Percentiles rank a stretch among this genome's conserved stretches.
Conservation (phyloP, 1,140 invertebrate genomes). For the Drosophila saltans region DNA sequence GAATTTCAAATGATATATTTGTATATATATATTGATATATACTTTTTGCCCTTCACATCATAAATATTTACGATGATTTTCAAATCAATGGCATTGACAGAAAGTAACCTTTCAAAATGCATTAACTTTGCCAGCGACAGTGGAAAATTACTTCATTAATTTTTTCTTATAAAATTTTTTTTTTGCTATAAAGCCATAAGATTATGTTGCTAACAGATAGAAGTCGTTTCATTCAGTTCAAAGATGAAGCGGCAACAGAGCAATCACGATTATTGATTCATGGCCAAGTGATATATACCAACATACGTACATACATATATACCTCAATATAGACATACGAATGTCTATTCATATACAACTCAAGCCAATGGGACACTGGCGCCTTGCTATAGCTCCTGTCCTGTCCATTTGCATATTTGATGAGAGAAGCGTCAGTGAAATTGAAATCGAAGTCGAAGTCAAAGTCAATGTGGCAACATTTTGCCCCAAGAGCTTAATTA, state of each 20-base stretch:
- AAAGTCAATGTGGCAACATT: conserved; percentile 24
- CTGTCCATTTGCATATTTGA: conserved; percentile 53
- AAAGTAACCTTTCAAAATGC: conserved; percentile 18
- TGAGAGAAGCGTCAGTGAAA: conserved; percentile 13
- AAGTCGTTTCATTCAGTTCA: conserved; percentile 29
- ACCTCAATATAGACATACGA: background rate
- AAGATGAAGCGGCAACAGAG: conserved; percentile 13
- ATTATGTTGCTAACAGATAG: conserved; percentile 25
- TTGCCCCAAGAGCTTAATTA: conserved; percentile 18
- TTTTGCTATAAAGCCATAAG: conserved; percentile 14
- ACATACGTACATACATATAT: background rate
- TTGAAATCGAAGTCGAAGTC: conserved; percentile 24
- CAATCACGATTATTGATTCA: conserved; percentile 41
- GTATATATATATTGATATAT: background rate
- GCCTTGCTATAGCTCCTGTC: background rate
- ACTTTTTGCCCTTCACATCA: background rate
- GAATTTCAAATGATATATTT: conserved; percentile 30
- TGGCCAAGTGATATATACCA: conserved; percentile 22
- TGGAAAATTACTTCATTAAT: conserved; percentile 35
- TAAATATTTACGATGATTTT: conserved; percentile 29
- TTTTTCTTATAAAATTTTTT: conserved; percentile 37
- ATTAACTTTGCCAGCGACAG: conserved; percentile 16
- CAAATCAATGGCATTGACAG: background rate
- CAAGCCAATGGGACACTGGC: background rate
- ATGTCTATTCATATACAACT: background rate